phyloP scores from a whole-genome alignment of 2,888 invertebrate species.

The Drosophila greeni region DNA sequence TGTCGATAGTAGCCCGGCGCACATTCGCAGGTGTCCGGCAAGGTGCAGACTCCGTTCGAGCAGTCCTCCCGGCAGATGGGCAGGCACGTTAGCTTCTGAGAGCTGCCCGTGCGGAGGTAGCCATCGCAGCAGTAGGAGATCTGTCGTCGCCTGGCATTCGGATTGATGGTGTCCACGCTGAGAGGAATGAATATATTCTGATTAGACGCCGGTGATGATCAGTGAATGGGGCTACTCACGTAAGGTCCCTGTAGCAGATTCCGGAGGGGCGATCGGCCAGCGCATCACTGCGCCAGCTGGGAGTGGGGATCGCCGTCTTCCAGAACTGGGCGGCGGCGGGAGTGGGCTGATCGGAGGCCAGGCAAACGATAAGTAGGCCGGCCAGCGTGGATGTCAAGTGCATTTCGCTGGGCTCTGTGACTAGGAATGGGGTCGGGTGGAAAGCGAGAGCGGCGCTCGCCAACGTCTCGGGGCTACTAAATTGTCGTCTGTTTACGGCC shows the following conservation, averaged over 20 bases:
- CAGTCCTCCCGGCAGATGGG: slow-evolving; percentile 80
- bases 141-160: slow-evolving; percentile 80
- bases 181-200: not conserved
- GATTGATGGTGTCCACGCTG: slow-evolving; percentile 62
- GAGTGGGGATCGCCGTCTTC: slow-evolving; percentile 47
- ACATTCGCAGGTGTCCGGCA: slow-evolving; percentile 77
- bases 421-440: slow-evolving; percentile 23
- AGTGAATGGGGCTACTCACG: not conserved
- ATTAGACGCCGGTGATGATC: not conserved
- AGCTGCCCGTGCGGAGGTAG: slow-evolving; percentile 81
- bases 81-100: slow-evolving; percentile 79
- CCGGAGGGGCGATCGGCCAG: slow-evolving; percentile 67
- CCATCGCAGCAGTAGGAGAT: slow-evolving; percentile 86
- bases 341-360: slow-evolving; percentile 26
- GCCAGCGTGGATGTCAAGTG: slow-evolving; percentile 18
- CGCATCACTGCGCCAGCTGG: slow-evolving; percentile 61
- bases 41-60: slow-evolving; percentile 79
- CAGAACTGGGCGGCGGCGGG: slow-evolving; percentile 65
- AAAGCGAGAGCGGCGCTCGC: slow-evolving; percentile 21
- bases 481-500: slow-evolving; percentile 21
- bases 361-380: slow-evolving; percentile 41
- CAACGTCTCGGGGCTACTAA: slow-evolving; percentile 37
- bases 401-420: slow-evolving; percentile 38
- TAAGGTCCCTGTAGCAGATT: slow-evolving; percentile 71
- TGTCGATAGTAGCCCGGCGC: too few species aligned